Percentiles rank a stretch among this genome's conserved stretches.
Evolutionary conservation across 1,140 invertebrate genomes (phyloP).

Genomic region (Eupristina koningsbergeri): DNA sequence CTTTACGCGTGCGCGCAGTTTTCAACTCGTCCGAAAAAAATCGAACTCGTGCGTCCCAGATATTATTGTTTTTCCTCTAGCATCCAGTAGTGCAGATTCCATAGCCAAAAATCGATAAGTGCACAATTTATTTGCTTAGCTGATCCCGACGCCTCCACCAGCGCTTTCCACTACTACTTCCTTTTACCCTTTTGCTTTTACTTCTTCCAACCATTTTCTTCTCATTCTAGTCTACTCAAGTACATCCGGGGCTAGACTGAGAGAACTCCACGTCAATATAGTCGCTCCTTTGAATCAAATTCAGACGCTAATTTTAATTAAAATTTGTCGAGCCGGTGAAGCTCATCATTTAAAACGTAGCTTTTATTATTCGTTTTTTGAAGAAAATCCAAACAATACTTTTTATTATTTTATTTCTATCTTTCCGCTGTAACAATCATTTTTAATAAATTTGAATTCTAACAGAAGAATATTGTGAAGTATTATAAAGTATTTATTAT

Average conservation of each 20-base stretch:
- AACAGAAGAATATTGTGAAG: not conserved
- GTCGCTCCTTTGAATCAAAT: slow-evolving; percentile 9
- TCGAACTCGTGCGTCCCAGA: slow-evolving; percentile 35
- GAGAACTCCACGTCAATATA: not conserved
- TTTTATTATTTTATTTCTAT: not conserved
- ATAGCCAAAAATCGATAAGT: slow-evolving; percentile 45
- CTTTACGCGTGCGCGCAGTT: not conserved
- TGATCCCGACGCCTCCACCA: not conserved
- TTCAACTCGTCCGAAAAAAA: slow-evolving; percentile 32
- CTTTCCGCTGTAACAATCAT: not conserved
- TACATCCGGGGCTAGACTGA: not conserved
- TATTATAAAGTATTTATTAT: not conserved
- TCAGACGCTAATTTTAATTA: slow-evolving; percentile 18
- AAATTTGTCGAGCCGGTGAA: not conserved
- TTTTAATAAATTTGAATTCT: not conserved
- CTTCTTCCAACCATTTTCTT: slow-evolving; percentile 24
- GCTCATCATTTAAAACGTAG: not conserved
- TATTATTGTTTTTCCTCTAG: slow-evolving; percentile 48
- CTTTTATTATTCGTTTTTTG: not conserved
- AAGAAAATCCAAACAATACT: not conserved
- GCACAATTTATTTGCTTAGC: slow-evolving; percentile 41
- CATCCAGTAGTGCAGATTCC: slow-evolving; percentile 14
- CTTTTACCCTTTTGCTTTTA: not conserved
- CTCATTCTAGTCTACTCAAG: not conserved
- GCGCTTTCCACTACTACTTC: not conserved